phyloP scores from a whole-genome alignment of 2,888 invertebrate species.

The Gari tellinella region DNA sequence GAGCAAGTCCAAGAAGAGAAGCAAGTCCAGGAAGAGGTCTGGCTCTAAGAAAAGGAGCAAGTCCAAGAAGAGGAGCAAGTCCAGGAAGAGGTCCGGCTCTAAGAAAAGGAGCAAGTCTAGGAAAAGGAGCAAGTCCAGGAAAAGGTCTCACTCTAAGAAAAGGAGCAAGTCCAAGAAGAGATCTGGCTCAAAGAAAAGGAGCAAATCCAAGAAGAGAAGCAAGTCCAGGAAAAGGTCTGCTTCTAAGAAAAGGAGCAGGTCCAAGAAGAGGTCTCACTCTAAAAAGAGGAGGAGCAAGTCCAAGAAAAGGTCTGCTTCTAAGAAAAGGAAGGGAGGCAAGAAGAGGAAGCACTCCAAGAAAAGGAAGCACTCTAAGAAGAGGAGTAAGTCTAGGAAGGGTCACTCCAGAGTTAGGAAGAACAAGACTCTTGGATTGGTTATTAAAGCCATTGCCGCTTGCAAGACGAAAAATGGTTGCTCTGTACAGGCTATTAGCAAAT shows the following conservation, averaged over 20 bases:
- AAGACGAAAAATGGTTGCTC: conserved; percentile 41
- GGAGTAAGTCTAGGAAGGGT: conserved; percentile 13
- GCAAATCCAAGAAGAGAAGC: conserved; percentile 46
- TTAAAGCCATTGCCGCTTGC: conserved; percentile 34
- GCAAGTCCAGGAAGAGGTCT: conserved; percentile 29
- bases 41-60: conserved; percentile 26
- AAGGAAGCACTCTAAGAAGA: conserved; percentile 22
- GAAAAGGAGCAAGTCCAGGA: conserved; percentile 13
- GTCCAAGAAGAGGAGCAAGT: conserved; percentile 20
- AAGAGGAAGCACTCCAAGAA: conserved; percentile 30
- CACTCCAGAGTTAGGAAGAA: conserved; percentile 10
- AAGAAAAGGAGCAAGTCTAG: conserved; percentile 11
- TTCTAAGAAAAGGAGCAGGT: conserved; percentile 41
- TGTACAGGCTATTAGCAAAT: conserved; percentile 50
- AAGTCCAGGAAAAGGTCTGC: conserved; percentile 47
- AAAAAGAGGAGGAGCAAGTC: conserved; percentile 41
- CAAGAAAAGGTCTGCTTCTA: conserved; percentile 38
- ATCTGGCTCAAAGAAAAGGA: conserved; percentile 36
- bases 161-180: conserved; percentile 44
- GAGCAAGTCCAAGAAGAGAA: conserved; percentile 38
- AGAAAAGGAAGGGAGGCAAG: conserved; percentile 21
- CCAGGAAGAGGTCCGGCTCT: conserved; percentile 32
- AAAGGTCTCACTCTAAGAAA: conserved; percentile 25
- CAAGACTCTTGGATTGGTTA: conserved; percentile 15
- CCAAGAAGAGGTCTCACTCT: conserved; percentile 32